Evolutionary conservation across 2,113 vertebrate genomes (phyloP).

Genomic region (Cervus canadensis): DNA sequence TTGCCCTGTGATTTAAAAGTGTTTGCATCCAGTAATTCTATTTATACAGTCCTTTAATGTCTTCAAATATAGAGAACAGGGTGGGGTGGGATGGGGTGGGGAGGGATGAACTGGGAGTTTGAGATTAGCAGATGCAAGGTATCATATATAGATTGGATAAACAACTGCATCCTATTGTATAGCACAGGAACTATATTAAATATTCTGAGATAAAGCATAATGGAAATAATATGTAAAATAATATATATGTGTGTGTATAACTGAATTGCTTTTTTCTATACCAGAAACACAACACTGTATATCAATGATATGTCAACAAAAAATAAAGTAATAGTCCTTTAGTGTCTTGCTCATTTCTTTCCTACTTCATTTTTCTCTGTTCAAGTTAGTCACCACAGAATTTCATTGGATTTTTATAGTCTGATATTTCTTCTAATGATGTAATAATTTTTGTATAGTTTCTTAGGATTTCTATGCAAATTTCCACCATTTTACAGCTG

Average conservation of each 20-base stretch:
- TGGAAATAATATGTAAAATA: background rate
- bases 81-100: accelerated
- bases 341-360: background rate
- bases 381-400: background rate
- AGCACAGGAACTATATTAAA: background rate
- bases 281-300: background rate
- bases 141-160: background rate
- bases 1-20: background rate
- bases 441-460: background rate
- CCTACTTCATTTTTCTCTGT: background rate
- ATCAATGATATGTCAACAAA: background rate
- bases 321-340: background rate
- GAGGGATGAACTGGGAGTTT: background rate
- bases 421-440: background rate
- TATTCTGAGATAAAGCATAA: background rate
- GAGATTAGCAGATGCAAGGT: background rate
- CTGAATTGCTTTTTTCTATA: background rate
- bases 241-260: background rate
- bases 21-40: background rate
- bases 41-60: background rate
- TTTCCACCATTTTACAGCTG: background rate
- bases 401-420: background rate
- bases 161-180: background rate
- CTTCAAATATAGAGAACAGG: background rate
- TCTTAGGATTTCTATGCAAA: background rate